Evolutionary conservation across 2,888 invertebrate genomes (phyloP).

Genomic region (Apamea epomidion): DNA sequence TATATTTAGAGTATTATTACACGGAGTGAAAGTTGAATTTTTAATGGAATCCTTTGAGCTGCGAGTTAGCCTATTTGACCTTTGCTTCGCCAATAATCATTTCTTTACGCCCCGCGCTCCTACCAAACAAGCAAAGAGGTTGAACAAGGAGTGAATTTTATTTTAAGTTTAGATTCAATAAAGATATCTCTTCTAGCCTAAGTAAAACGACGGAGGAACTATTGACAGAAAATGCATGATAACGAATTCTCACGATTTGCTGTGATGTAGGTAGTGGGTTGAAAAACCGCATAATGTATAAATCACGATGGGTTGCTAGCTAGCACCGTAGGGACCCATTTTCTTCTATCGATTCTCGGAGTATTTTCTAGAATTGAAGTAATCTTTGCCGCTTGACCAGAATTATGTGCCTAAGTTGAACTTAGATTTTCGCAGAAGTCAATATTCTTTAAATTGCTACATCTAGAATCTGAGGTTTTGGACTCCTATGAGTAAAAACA

Average conservation of each 20-base stretch:
- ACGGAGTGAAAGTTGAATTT: slow-evolving; percentile 44
- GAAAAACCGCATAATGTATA: slow-evolving; percentile 42
- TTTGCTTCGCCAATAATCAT: slow-evolving; percentile 43
- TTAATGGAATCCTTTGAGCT: slow-evolving; percentile 58
- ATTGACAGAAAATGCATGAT: slow-evolving; percentile 27
- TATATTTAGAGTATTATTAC: slow-evolving; percentile 46
- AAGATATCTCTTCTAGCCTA: background rate
- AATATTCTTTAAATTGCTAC: background rate
- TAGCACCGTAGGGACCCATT: slow-evolving; percentile 39
- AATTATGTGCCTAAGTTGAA: background rate
- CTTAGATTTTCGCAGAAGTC: background rate
- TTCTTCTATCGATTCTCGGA: slow-evolving; percentile 20
- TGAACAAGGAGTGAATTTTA: background rate
- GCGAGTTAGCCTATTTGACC: slow-evolving; percentile 35
- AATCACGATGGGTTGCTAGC: slow-evolving; percentile 22
- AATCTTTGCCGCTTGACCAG: slow-evolving; percentile 2
- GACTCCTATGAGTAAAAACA: background rate
- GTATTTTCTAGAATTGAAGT: slow-evolving; percentile 7
- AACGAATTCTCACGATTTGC: slow-evolving; percentile 23
- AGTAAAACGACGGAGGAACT: slow-evolving; percentile 3
- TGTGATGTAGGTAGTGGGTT: slow-evolving; percentile 27
- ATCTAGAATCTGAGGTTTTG: background rate
- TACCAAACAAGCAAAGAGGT: slow-evolving; percentile 34
- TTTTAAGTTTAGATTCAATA: slow-evolving; percentile 26
- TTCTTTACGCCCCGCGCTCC: slow-evolving; percentile 21